phyloP scores from a whole-genome alignment of 2,797 vertebrate species.

The Podarcis siculus region DNA sequence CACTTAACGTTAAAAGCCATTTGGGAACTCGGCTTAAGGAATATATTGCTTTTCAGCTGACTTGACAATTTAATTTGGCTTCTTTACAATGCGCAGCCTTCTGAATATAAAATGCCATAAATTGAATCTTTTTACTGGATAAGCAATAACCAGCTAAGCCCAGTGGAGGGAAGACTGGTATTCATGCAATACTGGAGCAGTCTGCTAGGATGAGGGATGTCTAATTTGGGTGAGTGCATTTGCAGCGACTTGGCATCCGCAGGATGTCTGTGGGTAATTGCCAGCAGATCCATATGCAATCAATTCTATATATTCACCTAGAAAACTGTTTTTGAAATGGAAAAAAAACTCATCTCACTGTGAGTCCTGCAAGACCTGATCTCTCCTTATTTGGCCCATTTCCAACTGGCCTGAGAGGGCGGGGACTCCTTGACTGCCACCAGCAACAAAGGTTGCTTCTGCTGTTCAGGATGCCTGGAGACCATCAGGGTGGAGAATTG shows the following conservation, averaged over 20 bases:
- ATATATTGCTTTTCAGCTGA: slow-evolving; percentile 58
- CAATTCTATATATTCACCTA: slow-evolving; percentile 69
- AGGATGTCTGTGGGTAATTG: slow-evolving; percentile 48
- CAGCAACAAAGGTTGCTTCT: too few species aligned
- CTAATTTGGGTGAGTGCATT: slow-evolving; percentile 63
- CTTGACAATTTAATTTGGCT: slow-evolving; percentile 54
- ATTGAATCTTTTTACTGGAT: slow-evolving; percentile 58
- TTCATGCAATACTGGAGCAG: slow-evolving; percentile 16
- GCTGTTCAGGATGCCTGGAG: too few species aligned
- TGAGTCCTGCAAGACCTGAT: neutral
- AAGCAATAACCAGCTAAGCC: slow-evolving; percentile 48
- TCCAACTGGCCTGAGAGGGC: too few species aligned
- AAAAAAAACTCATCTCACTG: slow-evolving; percentile 35
- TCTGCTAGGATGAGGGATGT: slow-evolving; percentile 43
- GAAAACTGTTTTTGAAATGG: slow-evolving; percentile 52
- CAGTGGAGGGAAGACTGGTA: slow-evolving; percentile 21
- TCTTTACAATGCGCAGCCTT: slow-evolving; percentile 52
- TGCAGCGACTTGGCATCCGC: slow-evolving; percentile 46
- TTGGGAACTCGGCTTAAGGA: slow-evolving; percentile 46
- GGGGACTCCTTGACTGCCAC: too few species aligned
- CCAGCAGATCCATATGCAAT: slow-evolving; percentile 54
- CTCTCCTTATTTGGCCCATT: too few species aligned
- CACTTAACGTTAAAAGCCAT: slow-evolving; percentile 26
- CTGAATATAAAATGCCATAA: slow-evolving; percentile 65
- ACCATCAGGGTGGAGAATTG: too few species aligned